A percentile compares a stretch with the other conserved stretches of the same genome.
Evolutionary conservation across 2,113 vertebrate genomes (phyloP).

Genomic region (Callaeas wilsoni): DNA sequence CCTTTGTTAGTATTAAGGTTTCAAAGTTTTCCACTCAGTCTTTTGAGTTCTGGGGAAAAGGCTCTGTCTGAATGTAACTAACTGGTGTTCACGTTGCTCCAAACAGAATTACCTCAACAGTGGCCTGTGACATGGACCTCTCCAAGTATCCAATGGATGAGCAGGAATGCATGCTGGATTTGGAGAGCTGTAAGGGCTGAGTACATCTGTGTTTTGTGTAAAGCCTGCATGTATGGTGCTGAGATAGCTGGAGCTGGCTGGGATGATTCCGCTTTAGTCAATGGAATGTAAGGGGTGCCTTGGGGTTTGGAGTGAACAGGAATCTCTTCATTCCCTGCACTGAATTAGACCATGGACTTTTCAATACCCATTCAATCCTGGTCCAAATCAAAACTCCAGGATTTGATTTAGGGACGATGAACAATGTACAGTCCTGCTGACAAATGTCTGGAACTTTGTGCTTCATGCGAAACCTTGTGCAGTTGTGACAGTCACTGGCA

Average conservation of each 20-base stretch:
- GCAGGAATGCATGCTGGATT: constrained; percentile 93
- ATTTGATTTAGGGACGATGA: neutral
- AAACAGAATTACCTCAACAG: constrained; percentile 89
- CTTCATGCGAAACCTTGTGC: neutral
- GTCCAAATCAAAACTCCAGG: neutral
- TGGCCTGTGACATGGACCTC: constrained; percentile 97
- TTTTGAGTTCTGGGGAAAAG: neutral
- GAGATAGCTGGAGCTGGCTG: neutral
- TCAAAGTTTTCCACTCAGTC: neutral
- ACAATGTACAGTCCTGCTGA: neutral
- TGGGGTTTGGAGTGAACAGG: neutral
- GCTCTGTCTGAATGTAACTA: neutral
- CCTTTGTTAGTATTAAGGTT: neutral
- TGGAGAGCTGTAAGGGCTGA: constrained; percentile 92
- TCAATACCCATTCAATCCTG: neutral
- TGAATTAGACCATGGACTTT: neutral
- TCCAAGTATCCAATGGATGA: constrained; percentile 98
- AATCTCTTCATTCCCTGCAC: neutral
- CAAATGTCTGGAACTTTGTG: neutral
- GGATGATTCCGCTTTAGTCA: neutral
- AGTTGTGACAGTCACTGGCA: neutral
- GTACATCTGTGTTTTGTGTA: neutral
- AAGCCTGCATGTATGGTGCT: neutral
- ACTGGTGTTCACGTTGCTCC: neutral
- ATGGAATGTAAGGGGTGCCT: neutral